Conservation (phyloP, 2,888 invertebrate species). For the Microchrysa polita region DNA sequence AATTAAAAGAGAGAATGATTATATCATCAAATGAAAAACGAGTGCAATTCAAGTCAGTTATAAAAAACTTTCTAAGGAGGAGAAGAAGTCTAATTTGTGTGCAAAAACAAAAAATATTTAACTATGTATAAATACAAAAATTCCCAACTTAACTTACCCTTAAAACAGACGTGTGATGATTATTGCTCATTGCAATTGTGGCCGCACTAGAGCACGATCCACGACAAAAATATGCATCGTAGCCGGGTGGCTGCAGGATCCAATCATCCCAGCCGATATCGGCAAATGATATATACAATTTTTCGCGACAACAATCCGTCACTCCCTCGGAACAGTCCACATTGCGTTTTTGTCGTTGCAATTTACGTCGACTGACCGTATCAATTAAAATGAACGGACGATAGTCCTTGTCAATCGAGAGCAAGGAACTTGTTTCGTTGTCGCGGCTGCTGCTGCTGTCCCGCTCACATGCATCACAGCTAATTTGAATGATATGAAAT, state of each 20-base stretch:
- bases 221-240: constrained; percentile 88
- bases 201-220: constrained; percentile 81
- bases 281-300: constrained; percentile 82
- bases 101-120: constrained; percentile 39
- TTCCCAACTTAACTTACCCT: constrained; percentile 70
- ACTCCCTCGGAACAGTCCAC: constrained; percentile 76
- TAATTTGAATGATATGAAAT: constrained; percentile 78
- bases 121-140: constrained; percentile 46
- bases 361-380: constrained; percentile 76
- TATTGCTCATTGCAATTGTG: constrained; percentile 72
- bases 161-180: constrained; percentile 77
- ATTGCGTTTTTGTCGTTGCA: constrained; percentile 67
- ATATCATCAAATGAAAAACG: no score
- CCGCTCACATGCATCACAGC: constrained; percentile 75
- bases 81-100: no score
- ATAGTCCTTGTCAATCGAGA: constrained; percentile 74
- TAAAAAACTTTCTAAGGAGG: no score
- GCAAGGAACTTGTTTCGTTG: constrained; percentile 56
- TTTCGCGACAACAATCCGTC: constrained; percentile 84
- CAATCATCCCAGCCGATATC: constrained; percentile 90
- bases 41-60: no score
- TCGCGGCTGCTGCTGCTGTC: not conserved
- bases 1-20: constrained; percentile 33
- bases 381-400: constrained; percentile 83
- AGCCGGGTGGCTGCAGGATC: constrained; percentile 84